These are phyloP conservation scores for Ennomos erosarius DNA, from an alignment of 2,888 invertebrate species.

Conservation along the genomic window DNA sequence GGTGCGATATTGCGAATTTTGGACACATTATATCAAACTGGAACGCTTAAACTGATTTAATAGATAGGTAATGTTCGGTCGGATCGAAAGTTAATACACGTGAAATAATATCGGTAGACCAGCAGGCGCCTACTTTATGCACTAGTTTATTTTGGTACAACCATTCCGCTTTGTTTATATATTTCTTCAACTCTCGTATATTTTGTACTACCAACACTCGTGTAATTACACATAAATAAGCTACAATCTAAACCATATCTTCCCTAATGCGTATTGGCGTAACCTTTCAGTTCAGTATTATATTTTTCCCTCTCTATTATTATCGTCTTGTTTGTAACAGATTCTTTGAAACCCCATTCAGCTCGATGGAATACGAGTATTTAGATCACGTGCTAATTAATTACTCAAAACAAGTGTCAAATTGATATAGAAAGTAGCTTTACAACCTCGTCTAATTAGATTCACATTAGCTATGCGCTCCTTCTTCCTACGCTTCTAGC, in stretches of 20 bases:
- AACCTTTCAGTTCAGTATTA: constrained; percentile 16
- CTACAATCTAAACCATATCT: not conserved
- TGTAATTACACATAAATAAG: not conserved
- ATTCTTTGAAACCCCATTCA: constrained; percentile 4
- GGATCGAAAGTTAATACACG: constrained; percentile 34
- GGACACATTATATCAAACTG: too few relatives aligned
- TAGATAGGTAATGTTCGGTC: constrained; percentile 31
- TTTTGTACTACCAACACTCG: too few relatives aligned
- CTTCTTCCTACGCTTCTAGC: too few relatives aligned
- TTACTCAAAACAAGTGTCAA: constrained; percentile 6
- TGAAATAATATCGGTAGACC: constrained; percentile 50
- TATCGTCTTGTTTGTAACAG: constrained; percentile 11
- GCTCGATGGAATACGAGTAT: not conserved
- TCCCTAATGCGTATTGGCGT: too few relatives aligned
- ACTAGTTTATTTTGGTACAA: constrained; percentile 24
- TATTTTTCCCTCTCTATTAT: constrained; percentile 11
- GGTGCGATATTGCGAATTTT: too few relatives aligned
- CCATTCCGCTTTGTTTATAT: constrained; percentile 1
- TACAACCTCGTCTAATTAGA: constrained; percentile 1
- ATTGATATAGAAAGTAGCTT: constrained; percentile 9
- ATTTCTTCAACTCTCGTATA: constrained; percentile 11
- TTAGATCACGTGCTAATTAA: constrained; percentile 5
- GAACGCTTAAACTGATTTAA: not conserved
- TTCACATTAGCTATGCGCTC: too few relatives aligned
- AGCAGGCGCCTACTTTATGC: constrained; percentile 47